Base-by-base conservation (phyloP, 2,113 vertebrate genomes). In the Plecotus auritus region DNA sequence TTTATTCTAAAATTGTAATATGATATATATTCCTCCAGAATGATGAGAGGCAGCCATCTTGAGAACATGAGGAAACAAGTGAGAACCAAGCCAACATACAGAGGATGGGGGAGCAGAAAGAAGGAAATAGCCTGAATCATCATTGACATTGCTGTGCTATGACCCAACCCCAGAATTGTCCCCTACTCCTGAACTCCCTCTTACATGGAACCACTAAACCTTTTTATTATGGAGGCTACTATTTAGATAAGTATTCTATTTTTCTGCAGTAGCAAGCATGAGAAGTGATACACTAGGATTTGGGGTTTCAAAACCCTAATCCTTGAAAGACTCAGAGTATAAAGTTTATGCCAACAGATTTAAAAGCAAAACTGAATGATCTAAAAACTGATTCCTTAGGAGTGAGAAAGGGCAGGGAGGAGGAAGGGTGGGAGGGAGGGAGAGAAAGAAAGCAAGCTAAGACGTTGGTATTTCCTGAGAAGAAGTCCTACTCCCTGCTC, bases 321-420 rank as follows among this genome's bases (percentile, higher is more conserved):
- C 18, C 37, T 9, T 90, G 23, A 89, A 88, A 84, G 13, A 93
- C 20, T 83, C 77, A 83, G 26, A 74, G 18, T 26, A 69, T 74
- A 69, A 92, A 88, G 8, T 95, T 84, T 93, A 88, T 78, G 17
- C 61, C 40, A 90, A 47, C 23, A 76, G 28, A 90, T 81, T 93
- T 51, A 17, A 51, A 81, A 93, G n/a, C 45, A 87, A 91, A 93
- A 6, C 4, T 86, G 49, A 95, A 82, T 92, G 69, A 93, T 66
- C 32, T 61, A 69, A 82, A 87, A 82, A 22, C 66, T 83, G 74
- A 94, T 72, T 69, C 26, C 8, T 82, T 66, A 22, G 40, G 85
- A 35, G 22, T 37, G 2, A 73, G 10, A n/a, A 18, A 45, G 11
- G 40, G 30, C 4, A 14, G 28, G 28, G 66, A 67, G 16, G 16